Base-by-base conservation (phyloP, 2,888 invertebrate genomes). In the Exephanes ischioxanthus region DNA sequence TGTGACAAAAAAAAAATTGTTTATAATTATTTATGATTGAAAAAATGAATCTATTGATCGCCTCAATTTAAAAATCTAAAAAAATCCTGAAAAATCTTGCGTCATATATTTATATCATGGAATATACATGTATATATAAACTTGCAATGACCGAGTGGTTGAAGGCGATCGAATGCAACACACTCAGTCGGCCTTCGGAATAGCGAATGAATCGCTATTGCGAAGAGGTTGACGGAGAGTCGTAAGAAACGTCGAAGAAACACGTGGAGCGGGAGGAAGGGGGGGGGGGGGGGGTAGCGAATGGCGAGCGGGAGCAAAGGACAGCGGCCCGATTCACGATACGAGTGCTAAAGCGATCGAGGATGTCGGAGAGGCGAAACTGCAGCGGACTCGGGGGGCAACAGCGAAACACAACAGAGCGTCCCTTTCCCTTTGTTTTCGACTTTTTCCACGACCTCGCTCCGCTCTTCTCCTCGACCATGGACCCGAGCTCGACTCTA, bases 371-470 rank as follows among this genome's bases (percentile, higher is more conserved):
- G 48, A 63, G 9, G 41, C 67, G 19, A 30, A 45, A 30, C 70
- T 22, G 22, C 37, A 70, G 33, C 58, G 22, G 45, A 37, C 30
- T 19, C 22, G 19, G 63, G 48, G 33, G 75, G 45, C 80, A 70
- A 73, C 53, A 61, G 48, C 30, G 66, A 51, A 68, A 30, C 55
- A 58, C 22, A 22, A 26, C 72, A 26, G 66, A 26, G 55, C 72
- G 63, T 66, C 61, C 71, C 76, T 70, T 75, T 76, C 63, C 78
- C 82, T 85, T 85, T 80, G 85, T 83, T 83, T 78, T 63, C 26
- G 68, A 48, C 63, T 63, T 26, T 66, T 70, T 48, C 33, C 58
- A 45, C 73, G 55, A 80, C 83, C 68, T 75, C 76, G 71, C 63
- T 66, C 77, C 48, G 67, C 68, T 86, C 83, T 85, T 86, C 79